Percentiles rank a stretch among this genome's conserved stretches.
These are phyloP conservation scores for Chironomus tepperi DNA, from an alignment of 1,140 invertebrate species.

Conservation along the genomic window DNA sequence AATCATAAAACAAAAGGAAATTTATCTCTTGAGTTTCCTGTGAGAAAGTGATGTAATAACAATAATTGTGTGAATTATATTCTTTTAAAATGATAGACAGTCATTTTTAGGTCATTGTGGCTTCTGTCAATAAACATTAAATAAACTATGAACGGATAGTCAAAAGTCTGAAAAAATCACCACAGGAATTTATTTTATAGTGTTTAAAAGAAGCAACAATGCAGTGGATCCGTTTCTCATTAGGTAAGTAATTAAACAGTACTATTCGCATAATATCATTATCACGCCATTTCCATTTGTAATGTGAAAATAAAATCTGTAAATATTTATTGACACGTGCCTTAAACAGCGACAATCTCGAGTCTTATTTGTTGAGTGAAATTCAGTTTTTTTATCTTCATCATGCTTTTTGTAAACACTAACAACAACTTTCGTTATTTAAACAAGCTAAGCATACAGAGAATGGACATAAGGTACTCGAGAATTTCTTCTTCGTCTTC, in stretches of 20 bases:
- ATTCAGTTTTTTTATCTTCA: neutral
- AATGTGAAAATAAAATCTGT: neutral
- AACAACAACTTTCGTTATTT: no score
- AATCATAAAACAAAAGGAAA: constrained; percentile 9
- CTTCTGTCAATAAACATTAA: no score
- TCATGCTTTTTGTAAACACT: no score
- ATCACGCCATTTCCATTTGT: neutral
- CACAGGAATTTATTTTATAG: neutral
- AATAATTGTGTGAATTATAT: neutral
- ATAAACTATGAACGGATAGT: neutral
- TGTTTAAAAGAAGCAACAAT: neutral
- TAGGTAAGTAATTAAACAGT: neutral
- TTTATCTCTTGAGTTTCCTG: neutral
- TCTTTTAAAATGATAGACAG: neutral
- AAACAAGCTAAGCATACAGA: no score
- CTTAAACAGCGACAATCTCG: neutral
- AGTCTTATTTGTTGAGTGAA: neutral
- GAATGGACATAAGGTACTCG: no score
- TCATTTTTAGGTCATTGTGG: neutral
- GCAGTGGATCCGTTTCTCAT: constrained; percentile 11
- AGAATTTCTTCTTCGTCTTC: no score
- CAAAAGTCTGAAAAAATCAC: neutral
- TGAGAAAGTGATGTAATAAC: neutral
- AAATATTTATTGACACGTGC: neutral
- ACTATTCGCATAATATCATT: neutral